Evolutionary conservation across 2,888 invertebrate species (phyloP).

Genomic region (Pristionchus arcanus): DNA sequence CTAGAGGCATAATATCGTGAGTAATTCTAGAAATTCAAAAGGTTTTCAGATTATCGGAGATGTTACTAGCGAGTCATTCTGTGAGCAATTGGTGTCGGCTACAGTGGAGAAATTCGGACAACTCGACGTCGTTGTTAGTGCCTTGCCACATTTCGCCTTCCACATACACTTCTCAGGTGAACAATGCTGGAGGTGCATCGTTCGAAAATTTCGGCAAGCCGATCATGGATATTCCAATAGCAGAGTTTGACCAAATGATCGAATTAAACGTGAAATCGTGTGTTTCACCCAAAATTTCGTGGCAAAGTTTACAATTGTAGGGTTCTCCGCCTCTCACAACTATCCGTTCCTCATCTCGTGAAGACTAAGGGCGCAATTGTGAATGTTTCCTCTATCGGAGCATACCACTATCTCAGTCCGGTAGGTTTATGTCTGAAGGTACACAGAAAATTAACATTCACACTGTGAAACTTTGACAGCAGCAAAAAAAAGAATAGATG

Average conservation of each 20-base stretch:
- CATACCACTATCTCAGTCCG: background rate
- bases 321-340: slow-evolving; percentile 7
- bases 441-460: too few relatives aligned
- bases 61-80: background rate
- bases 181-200: background rate
- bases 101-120: background rate
- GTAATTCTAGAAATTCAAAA: background rate
- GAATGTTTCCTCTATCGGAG: slow-evolving; percentile 3
- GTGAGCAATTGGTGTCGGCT: background rate
- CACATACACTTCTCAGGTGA: background rate
- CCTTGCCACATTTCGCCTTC: background rate
- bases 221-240: background rate
- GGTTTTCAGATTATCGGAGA: background rate
- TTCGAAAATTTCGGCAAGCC: background rate
- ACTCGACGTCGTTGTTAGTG: background rate
- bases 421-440: background rate
- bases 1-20: background rate
- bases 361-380: background rate
- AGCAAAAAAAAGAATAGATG: too few relatives aligned
- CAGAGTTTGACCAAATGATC: slow-evolving; percentile 7
- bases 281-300: background rate
- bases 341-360: slow-evolving; percentile 4
- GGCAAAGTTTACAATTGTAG: background rate
- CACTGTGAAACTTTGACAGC: too few relatives aligned
- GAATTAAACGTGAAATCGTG: background rate